Conservation (phyloP, 2,113 vertebrate species). For the Passer montanus region DNA sequence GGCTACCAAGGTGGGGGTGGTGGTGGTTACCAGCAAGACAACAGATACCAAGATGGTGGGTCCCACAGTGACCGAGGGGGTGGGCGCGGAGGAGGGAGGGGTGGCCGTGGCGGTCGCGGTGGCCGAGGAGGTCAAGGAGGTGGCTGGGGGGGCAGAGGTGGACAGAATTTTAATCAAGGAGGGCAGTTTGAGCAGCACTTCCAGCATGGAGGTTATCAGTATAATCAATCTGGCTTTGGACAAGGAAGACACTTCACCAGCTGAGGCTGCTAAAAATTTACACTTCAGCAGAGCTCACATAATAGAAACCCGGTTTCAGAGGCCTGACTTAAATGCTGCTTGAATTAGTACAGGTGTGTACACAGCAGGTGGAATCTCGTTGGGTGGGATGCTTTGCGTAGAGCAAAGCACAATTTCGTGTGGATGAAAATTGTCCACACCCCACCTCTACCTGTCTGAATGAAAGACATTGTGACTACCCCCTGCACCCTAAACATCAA, state of each 20-base stretch:
- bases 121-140: slow-evolving; percentile 83
- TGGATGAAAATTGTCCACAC: neutral
- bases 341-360: slow-evolving; percentile 48
- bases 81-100: slow-evolving; percentile 77
- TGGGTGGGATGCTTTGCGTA: neutral
- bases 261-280: slow-evolving; percentile 78
- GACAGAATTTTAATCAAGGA: slow-evolving; percentile 90
- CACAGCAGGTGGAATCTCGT: slow-evolving; percentile 32
- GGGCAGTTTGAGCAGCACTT: slow-evolving; percentile 99
- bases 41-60: slow-evolving; percentile 84
- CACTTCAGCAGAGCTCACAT: slow-evolving; percentile 78
- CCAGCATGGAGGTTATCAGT: slow-evolving; percentile 97
- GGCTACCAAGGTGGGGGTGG: slow-evolving; percentile 77
- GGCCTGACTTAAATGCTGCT: slow-evolving; percentile 46
- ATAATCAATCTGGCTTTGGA: slow-evolving; percentile 92
- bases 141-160: slow-evolving; percentile 89
- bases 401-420: neutral
- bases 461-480: neutral
- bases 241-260: slow-evolving; percentile 94
- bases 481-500: slow-evolving; percentile 24
- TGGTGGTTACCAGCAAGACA: slow-evolving; percentile 79
- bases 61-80: slow-evolving; percentile 78
- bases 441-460: neutral
- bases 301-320: slow-evolving; percentile 69
- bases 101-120: slow-evolving; percentile 74